Evolutionary conservation across 2,113 vertebrate genomes (phyloP), one percentile per base, ranked within the genome.

Genomic region (Ivindomyrus marchei): DNA sequence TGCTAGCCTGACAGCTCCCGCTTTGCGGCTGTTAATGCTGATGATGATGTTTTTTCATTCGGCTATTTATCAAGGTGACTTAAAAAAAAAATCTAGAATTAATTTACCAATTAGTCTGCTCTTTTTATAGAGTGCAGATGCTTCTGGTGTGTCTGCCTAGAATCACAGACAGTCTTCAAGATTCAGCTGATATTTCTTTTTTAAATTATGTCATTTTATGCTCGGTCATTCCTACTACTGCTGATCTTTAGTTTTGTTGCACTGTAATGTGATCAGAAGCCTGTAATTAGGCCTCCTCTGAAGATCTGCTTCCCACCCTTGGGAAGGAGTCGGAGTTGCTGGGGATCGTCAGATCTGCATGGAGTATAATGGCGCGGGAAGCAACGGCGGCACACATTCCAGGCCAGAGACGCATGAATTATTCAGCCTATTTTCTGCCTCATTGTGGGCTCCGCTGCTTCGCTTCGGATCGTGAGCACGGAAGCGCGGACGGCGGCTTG

Each of bases 381-480:
- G 19, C 13, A 11, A 3, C 9, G n/a, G 46, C 49, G 8, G 36
- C 39, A 62, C 53, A 46, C 42, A 21, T 84, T 50, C 58, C 3
- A 90, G 47, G 66, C 58, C 50, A 66, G 74, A 88, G 31, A 90
- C 21, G 39, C 36, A 58, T 88, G 86, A 88, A 90, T 88, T 80
- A 88, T 88, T 88, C 87, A 90, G 74, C 10, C 39, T 3, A n/a
- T 56, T 87, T 85, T 58, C 39, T 45, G 47, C 46, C 27, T 39
- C 66, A 62, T 58, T n/a, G 87, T 77, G 53, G 87, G 70, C 56
- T 83, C 9, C 39, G 17, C 50, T 27, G 58, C 45, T 88, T 50
- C 24, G 49, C 31, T 53, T 9, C 6, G 84, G 19, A 36, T 77
- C 21, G 1, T n/a, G 36, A 36, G 42, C 19, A 24, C 52, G 24